Percentiles rank a stretch among this genome's conserved stretches.
Conservation (phyloP, 2,888 invertebrate species). For the Entomobrya proxima region DNA sequence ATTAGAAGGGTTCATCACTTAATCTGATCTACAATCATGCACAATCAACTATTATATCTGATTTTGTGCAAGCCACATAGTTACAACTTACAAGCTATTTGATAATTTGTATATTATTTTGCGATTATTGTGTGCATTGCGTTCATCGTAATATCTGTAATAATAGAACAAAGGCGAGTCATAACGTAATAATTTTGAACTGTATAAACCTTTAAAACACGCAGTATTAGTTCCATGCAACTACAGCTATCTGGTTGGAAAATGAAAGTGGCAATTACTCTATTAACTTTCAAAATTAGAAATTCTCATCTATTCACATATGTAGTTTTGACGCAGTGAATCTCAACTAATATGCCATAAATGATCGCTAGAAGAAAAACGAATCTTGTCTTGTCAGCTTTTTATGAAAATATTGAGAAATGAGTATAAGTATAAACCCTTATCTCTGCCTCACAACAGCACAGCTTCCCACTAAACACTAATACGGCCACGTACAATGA, state of each 20-base stretch:
- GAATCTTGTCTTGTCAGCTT: too few species aligned
- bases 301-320: conserved; percentile 38
- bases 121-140: background rate
- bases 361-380: background rate
- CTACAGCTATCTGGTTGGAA: conserved; percentile 34
- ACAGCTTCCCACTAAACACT: background rate
- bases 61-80: conserved; percentile 6
- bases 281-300: conserved; percentile 65
- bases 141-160: background rate
- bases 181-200: background rate
- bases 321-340: too few species aligned
- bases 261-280: conserved; percentile 59
- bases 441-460: background rate
- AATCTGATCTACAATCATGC: background rate
- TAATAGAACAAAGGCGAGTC: conserved; percentile 13
- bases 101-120: conserved; percentile 24
- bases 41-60: conserved; percentile 1
- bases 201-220: background rate
- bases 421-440: background rate
- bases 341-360: too few species aligned
- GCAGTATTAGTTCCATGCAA: conserved; percentile 4
- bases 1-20: background rate
- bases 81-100: background rate
- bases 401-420: too few species aligned
- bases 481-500: background rate